These are phyloP conservation scores for Cherax destructor DNA, from an alignment of 1,140 invertebrate genomes.

Conservation along the genomic window DNA sequence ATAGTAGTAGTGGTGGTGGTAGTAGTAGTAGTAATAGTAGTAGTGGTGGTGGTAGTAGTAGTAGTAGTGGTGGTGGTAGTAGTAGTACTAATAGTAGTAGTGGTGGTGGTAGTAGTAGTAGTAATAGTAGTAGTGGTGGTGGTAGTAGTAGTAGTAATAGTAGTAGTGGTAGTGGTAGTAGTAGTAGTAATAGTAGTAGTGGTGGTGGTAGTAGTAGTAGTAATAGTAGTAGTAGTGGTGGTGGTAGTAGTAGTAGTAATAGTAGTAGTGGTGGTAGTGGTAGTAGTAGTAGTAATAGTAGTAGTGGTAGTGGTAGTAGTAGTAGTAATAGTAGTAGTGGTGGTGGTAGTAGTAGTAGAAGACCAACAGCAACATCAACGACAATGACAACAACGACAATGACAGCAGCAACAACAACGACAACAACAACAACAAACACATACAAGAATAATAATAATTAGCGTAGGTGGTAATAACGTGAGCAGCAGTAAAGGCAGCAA, in stretches of 20 bases:
- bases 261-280: not conserved
- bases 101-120: not conserved
- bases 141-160: slow-evolving; percentile 10
- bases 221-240: slow-evolving; percentile 10
- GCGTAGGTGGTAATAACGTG: too few species aligned
- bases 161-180: slow-evolving; percentile 1
- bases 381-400: too few species aligned
- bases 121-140: not conserved
- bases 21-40: not conserved
- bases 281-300: not conserved
- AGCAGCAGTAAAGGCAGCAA: too few species aligned
- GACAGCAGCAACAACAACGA: too few species aligned
- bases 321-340: not conserved
- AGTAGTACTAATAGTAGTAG: too few species aligned
- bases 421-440: too few species aligned
- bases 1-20: not conserved
- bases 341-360: too few species aligned
- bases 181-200: slow-evolving; percentile 3
- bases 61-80: not conserved
- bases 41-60: not conserved
- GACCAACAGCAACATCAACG: too few species aligned
- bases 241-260: not conserved
- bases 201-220: not conserved
- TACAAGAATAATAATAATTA: too few species aligned
- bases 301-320: not conserved